Evolutionary conservation across 2,113 vertebrate genomes (phyloP), one percentile per base, ranked within the genome.

Genomic region (Chaenogobius annularis): DNA sequence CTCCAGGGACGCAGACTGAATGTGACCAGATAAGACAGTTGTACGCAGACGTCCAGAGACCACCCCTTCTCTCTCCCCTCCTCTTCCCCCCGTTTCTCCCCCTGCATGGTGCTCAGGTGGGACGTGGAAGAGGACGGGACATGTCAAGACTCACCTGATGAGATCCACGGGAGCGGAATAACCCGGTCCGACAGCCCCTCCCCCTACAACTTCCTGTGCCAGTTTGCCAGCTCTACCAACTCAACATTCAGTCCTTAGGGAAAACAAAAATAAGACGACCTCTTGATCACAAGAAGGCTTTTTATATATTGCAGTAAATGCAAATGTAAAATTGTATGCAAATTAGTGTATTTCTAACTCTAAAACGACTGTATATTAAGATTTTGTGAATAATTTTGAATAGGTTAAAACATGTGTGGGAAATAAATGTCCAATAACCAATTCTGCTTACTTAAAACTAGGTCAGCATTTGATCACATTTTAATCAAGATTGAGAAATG

Each of bases 131-230:
- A n/a, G 20, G 83, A 83, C 72, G 68, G 83, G 83, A 83, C 82
- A 68, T 85, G 87, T 89, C 85, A 85, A 46, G 64, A 78, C 78
- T 82, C 69, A 78, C 87, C 87, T 85, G 88, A 90, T 88, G 85
- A 87, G 79, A 87, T 84, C 80, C 82, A 61, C 71, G 44, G 2
- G 81, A 89, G 88, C 78, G 80, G 84, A 91, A 89, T 88, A 89
- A 87, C 86, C 81, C 58, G 85, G 75, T 86, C 81, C 72, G 87
- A 91, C 90, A 87, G 86, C 84, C 80, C 74, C 86, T 85, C 83
- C 82, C 85, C 73, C 79, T 76, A 73, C 81, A 81, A 68, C 82
- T 80, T 79, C 37, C 50, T 75, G 78, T 81, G 82, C 77, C 81
- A 74, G 78, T 75, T 84, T 77, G 52, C 70, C 76, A 74, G 70